Conservation (phyloP, 2,888 invertebrate genomes). For the Conchocele bisecta region DNA sequence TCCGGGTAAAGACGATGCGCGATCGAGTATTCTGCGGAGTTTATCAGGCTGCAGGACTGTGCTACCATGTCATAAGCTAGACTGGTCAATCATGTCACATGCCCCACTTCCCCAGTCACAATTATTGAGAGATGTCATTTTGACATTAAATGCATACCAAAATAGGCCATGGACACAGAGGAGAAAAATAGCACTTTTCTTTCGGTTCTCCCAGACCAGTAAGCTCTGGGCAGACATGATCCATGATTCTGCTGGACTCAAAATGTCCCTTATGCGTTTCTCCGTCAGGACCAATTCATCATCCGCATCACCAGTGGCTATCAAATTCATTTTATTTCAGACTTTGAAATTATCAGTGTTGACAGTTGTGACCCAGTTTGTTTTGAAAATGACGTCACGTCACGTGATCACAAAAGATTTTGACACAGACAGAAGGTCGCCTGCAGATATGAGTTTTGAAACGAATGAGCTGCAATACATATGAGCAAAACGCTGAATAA, state of each 20-base stretch:
- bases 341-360: neutral
- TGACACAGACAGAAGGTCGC: no score
- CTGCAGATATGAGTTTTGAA: no score
- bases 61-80: no score
- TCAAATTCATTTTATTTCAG: slow-evolving; percentile 34
- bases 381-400: slow-evolving; percentile 51
- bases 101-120: no score
- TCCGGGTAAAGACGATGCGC: no score
- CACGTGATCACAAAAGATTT: no score
- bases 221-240: slow-evolving; percentile 81
- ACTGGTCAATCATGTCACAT: no score
- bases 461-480: no score
- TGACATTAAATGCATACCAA: slow-evolving; percentile 78
- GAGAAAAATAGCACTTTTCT: slow-evolving; percentile 78
- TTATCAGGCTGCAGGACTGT: no score
- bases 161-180: slow-evolving; percentile 79
- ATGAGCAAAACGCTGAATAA: no score
- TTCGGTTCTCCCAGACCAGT: slow-evolving; percentile 82
- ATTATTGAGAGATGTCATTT: no score
- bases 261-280: slow-evolving; percentile 61
- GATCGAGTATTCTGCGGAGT: no score
- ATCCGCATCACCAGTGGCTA: slow-evolving; percentile 32
- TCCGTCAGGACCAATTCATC: slow-evolving; percentile 51
- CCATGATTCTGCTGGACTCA: slow-evolving; percentile 80
- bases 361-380: slow-evolving; percentile 36